Evolutionary conservation across 1,140 invertebrate genomes (phyloP).

Genomic region (Psilanteris sp.): DNA sequence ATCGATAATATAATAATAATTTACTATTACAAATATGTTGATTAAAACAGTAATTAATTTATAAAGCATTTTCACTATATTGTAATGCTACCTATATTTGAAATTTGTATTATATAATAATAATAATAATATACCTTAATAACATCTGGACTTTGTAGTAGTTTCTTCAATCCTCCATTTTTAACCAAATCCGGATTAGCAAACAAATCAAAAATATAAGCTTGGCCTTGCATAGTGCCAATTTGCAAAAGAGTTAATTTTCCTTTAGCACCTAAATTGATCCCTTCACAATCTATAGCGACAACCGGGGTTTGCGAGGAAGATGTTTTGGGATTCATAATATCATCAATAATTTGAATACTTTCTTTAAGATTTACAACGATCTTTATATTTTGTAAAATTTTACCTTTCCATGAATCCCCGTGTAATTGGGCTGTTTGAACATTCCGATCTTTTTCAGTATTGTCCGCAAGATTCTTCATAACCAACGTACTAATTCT

Average conservation of each 20-base stretch:
- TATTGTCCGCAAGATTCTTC: conserved; percentile 93
- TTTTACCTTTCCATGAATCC: conserved; percentile 88
- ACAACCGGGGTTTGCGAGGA: conserved; percentile 82
- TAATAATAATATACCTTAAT: too few relatives aligned
- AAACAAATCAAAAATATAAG: conserved; percentile 94
- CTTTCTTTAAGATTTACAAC: conserved; percentile 89
- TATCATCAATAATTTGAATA: conserved; percentile 87
- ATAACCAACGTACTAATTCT: conserved; percentile 92
- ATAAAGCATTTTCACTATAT: too few relatives aligned
- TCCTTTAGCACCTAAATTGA: conserved; percentile 92
- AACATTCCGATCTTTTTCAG: conserved; percentile 87
- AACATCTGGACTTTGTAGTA: conserved; percentile 90
- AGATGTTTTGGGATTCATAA: conserved; percentile 83
- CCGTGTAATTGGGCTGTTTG: conserved; percentile 82
- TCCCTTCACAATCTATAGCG: conserved; percentile 94
- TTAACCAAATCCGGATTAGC: conserved; percentile 89
- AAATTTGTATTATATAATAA: too few relatives aligned
- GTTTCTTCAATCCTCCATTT: conserved; percentile 87
- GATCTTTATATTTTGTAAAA: conserved; percentile 89
- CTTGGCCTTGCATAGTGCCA: conserved; percentile 87
- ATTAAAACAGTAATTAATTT: too few relatives aligned
- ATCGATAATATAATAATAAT: too few relatives aligned
- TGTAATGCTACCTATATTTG: too few relatives aligned
- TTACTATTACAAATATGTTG: too few relatives aligned
- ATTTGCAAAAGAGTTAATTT: conserved; percentile 93